Base-by-base conservation (phyloP, 2,113 vertebrate genomes). In the Oreotrochilus melanogaster region DNA sequence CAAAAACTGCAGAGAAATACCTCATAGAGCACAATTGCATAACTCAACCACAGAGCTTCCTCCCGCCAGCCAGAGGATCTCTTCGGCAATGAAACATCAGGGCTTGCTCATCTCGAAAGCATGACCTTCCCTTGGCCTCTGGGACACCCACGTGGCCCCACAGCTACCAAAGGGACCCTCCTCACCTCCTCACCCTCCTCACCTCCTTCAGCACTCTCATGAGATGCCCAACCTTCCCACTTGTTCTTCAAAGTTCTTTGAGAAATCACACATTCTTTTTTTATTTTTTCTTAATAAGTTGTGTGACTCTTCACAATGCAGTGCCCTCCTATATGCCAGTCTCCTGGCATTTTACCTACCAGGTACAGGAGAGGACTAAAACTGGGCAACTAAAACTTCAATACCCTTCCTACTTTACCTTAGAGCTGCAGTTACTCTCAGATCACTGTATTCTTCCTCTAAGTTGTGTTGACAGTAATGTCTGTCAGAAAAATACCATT, bases 31-130 rank as follows among this genome's bases (percentile, higher is more conserved):
- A 92, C 45, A 84, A 58, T 95, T 96, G 95, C 95, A 86, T 85
- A 96, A 96, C 72, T 47, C 66, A 66, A 89, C 94, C 88, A 88
- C 93, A 88, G 87, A 83, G 74, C 65, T 97, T 97, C 93, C 92
- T 95, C 56, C 67, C 78, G 67, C 33, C 54, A 43, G 67, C 64
- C 11, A 1, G 64, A 88, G 64, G 54, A 87, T 83, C 8, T 2
- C 71, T 82, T 66, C 0, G 2, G 57, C 0, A 1, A 75, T 1
- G 0, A 93, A 79, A 51, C 7, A 2, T 70, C 90, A 73, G 50
- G 65, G 47, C 64, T 96, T 91, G 78, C 90, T 94, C 92, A 92
- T 72, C 72, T 64, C 14, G 1, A 75, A 18, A 86, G 17, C 14
- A 8, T 31, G 81, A 73, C 78, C 47, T 73, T 33, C 61, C 21